Evolutionary conservation across 2,797 vertebrate species (phyloP).

Genomic region (Rhinichthys osculus): DNA sequence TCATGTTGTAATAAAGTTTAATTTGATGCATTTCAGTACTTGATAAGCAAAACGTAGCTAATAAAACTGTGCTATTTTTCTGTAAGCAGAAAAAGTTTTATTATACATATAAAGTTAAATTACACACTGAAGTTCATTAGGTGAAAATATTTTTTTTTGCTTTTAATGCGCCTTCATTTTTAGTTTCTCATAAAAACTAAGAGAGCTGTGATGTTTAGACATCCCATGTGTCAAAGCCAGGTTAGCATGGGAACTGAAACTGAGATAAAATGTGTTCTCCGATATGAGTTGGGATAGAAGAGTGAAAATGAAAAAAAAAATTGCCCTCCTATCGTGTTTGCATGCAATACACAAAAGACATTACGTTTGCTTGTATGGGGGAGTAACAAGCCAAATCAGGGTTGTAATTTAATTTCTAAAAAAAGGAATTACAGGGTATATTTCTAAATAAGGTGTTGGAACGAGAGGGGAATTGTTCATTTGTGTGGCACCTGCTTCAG

Average conservation of each 20-base stretch:
- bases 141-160: background rate
- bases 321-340: conserved; percentile 38
- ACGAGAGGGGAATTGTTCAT: conserved; percentile 60
- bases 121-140: background rate
- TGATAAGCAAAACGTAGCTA: background rate
- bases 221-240: conserved; percentile 17
- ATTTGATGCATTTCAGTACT: background rate
- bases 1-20: background rate
- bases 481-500: conserved; percentile 61
- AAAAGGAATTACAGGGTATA: conserved; percentile 60
- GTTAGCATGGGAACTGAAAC: conserved; percentile 4
- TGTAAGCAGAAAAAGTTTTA: background rate
- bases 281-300: conserved; percentile 1
- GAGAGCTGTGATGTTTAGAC: background rate
- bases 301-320: conserved; percentile 47
- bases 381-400: conserved; percentile 61
- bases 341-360: conserved; percentile 58
- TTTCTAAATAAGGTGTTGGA: conserved; percentile 61
- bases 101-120: background rate
- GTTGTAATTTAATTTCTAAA: conserved; percentile 66
- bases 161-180: conserved; percentile 14
- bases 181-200: conserved; percentile 4
- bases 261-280: background rate
- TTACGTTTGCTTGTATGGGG: conserved; percentile 58
- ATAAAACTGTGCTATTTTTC: background rate